Conservation (phyloP, 2,113 vertebrate genomes). For the Anhinga anhinga region DNA sequence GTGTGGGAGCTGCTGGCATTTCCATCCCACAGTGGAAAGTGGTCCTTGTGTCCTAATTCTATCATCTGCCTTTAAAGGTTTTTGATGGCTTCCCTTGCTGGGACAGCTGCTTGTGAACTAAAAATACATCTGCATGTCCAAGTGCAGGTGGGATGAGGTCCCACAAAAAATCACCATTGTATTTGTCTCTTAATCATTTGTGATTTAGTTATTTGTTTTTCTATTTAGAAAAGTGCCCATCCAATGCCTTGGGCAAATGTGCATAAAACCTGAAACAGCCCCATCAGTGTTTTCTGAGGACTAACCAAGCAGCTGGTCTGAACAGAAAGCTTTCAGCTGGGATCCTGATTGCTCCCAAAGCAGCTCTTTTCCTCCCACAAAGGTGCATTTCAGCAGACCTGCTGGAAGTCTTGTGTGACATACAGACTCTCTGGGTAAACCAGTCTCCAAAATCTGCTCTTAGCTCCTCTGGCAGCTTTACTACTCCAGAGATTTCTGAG, state of each 20-base stretch:
- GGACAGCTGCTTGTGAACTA: neutral
- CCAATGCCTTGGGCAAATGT: neutral
- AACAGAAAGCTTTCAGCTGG: neutral
- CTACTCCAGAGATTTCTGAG: conserved; percentile 30
- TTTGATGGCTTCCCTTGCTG: neutral
- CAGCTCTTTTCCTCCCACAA: neutral
- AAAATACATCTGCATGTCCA: neutral
- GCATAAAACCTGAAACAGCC: neutral
- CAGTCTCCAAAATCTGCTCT: conserved; percentile 13
- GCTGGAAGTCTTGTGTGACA: conserved; percentile 48
- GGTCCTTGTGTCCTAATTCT: neutral
- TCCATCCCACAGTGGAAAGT: neutral
- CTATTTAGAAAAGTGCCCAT: neutral
- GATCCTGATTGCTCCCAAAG: conserved; percentile 11
- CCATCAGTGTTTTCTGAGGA: conserved; percentile 8
- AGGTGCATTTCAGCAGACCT: conserved; percentile 39
- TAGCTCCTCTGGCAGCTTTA: conserved; percentile 37
- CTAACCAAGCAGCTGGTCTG: conserved; percentile 42
- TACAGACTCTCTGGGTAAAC: neutral
- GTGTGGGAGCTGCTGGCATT: neutral
- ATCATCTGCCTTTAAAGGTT: neutral
- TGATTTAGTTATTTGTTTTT: neutral
- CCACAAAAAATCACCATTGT: neutral
- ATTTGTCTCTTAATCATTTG: neutral
- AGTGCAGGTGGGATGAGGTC: neutral